Conservation (phyloP, 2,113 vertebrate genomes). For the Elephas maximus region DNA sequence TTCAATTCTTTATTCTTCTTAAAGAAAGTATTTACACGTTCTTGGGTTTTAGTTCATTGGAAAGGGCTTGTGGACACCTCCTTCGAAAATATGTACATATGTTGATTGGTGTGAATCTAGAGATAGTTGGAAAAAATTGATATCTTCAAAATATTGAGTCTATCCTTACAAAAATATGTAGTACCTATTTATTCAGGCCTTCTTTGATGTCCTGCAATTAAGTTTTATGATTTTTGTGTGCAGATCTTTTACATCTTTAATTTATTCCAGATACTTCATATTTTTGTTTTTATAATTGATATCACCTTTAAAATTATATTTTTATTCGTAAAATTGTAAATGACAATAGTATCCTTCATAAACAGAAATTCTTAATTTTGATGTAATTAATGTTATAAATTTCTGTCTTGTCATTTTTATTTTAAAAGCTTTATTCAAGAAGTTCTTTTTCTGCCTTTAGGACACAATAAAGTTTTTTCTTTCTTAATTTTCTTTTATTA, state of each 20-base stretch:
- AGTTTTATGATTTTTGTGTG: neutral
- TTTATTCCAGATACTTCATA: neutral
- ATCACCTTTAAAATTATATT: neutral
- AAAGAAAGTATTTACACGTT: neutral
- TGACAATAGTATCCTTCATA: neutral
- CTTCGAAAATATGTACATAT: neutral
- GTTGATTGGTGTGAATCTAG: neutral
- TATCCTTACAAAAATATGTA: neutral
- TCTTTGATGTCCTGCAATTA: neutral
- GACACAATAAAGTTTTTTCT: neutral
- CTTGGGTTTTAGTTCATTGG: neutral
- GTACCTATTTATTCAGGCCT: neutral
- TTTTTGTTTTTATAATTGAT: neutral
- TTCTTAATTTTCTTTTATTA: constrained; percentile 26
- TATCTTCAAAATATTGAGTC: neutral
- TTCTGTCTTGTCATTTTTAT: neutral
- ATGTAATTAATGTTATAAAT: neutral
- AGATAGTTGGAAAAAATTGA: neutral
- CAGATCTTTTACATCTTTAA: neutral
- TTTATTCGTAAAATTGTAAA: constrained; percentile 25
- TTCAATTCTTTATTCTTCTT: neutral
- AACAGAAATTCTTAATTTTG: neutral
- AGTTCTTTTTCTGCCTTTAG: neutral
- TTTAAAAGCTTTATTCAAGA: neutral
- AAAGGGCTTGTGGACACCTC: neutral